Conservation (phyloP, 2,797 vertebrate genomes). For the Peromyscus melanophrys region DNA sequence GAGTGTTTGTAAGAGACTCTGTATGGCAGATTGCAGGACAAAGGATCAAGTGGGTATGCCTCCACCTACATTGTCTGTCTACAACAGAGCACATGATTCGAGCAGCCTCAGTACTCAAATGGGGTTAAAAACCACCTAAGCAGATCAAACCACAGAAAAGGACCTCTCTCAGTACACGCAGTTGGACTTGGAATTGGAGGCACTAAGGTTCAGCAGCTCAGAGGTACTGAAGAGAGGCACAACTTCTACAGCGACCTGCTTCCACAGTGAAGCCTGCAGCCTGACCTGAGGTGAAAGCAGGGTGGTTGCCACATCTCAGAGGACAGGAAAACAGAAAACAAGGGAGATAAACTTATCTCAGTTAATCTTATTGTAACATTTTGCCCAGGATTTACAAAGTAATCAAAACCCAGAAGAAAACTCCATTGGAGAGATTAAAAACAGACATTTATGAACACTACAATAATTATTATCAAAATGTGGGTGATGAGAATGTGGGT, state of each 20-base stretch:
- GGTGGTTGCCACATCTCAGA: neutral
- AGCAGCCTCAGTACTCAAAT: neutral
- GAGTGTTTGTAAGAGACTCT: neutral
- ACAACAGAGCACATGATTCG: neutral
- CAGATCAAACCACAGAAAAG: constrained; percentile 33
- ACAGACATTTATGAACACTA: neutral
- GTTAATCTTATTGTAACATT: neutral
- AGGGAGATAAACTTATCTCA: neutral
- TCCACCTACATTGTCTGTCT: neutral
- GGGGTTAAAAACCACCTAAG: constrained; percentile 29
- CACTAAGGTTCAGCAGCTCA: constrained; percentile 17
- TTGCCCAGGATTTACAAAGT: constrained; percentile 28
- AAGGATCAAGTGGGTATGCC: neutral
- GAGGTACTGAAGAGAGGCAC: neutral
- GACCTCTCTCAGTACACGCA: neutral
- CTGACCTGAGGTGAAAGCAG: neutral
- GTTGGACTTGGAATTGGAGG: constrained; percentile 44
- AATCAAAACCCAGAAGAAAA: constrained; percentile 32
- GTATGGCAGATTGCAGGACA: neutral
- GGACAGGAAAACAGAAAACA: neutral
- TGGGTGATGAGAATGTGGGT: neutral
- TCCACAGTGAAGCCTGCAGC: neutral
- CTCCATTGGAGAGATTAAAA: neutral
- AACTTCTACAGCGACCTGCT: neutral
- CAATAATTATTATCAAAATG: constrained; percentile 6